Percentiles rank a stretch among this genome's conserved stretches.
Evolutionary conservation across 2,797 vertebrate genomes (phyloP).

Genomic region (Tadarida brasiliensis): DNA sequence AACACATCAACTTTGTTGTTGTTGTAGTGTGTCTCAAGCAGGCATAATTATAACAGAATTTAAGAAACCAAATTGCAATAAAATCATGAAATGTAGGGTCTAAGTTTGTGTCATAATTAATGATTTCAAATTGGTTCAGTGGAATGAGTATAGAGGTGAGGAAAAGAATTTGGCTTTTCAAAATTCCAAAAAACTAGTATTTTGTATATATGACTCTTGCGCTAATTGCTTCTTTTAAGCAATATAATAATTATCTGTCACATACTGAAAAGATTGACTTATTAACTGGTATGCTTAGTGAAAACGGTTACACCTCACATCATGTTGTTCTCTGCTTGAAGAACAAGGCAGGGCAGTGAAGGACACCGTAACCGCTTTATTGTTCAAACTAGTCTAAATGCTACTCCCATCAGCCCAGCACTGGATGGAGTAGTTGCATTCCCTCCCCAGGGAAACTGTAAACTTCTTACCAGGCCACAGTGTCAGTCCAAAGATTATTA

Average conservation of each 20-base stretch:
- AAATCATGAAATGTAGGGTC: background rate
- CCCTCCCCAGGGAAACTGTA: background rate
- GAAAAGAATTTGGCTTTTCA: background rate
- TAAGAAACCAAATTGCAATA: background rate
- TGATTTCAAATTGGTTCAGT: background rate
- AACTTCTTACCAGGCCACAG: background rate
- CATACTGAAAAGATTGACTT: background rate
- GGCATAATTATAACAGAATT: background rate
- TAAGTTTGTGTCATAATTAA: background rate
- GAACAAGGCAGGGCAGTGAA: background rate
- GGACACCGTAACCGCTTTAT: too few relatives aligned
- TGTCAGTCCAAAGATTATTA: background rate
- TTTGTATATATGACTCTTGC: background rate
- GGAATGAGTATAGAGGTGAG: background rate
- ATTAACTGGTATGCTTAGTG: background rate
- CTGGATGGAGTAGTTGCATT: too few relatives aligned
- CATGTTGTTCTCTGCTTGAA: background rate
- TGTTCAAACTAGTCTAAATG: background rate
- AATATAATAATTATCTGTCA: background rate
- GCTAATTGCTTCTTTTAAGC: background rate
- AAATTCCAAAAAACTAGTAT: constrained; percentile 16
- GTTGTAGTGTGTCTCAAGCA: background rate
- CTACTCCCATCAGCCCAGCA: too few relatives aligned
- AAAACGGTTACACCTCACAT: background rate
- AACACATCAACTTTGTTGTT: background rate